Conservation (phyloP, 2,797 vertebrate species). For the Euthynnus affinis region DNA sequence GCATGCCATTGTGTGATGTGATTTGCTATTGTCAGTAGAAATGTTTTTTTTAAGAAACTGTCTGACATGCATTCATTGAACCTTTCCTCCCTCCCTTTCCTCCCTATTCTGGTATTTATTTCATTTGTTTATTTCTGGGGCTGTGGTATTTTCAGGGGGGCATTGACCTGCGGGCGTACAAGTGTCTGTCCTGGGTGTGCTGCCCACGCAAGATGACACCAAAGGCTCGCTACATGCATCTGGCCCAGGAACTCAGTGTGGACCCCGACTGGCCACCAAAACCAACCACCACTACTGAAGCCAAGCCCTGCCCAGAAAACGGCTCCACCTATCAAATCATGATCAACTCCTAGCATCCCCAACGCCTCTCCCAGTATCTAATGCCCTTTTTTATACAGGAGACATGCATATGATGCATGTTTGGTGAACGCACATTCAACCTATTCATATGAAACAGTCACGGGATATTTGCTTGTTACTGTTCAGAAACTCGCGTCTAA, state of each 20-base stretch:
- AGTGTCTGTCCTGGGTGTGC: slow-evolving; percentile 85
- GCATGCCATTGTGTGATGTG: slow-evolving; percentile 29
- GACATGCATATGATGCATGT: slow-evolving; percentile 15
- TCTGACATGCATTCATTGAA: slow-evolving; percentile 15
- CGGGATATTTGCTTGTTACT: slow-evolving; percentile 8
- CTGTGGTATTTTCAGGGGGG: slow-evolving; percentile 82
- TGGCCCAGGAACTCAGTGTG: slow-evolving; percentile 95
- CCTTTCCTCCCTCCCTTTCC: not conserved
- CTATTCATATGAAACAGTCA: slow-evolving; percentile 12
- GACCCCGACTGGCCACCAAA: slow-evolving; percentile 99
- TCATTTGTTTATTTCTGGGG: slow-evolving; percentile 37
- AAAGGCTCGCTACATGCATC: slow-evolving; percentile 96
- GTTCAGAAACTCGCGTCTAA: slow-evolving; percentile 14
- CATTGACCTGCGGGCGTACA: slow-evolving; percentile 82
- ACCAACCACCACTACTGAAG: slow-evolving; percentile 96
- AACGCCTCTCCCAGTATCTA: not conserved
- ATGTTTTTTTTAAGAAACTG: not conserved
- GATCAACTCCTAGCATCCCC: slow-evolving; percentile 87
- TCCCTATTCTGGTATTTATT: slow-evolving; percentile 10
- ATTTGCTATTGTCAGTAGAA: slow-evolving; percentile 15
- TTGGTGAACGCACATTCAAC: slow-evolving; percentile 31
- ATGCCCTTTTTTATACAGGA: slow-evolving; percentile 16
- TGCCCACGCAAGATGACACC: slow-evolving; percentile 86
- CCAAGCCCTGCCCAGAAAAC: slow-evolving; percentile 88
- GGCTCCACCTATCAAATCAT: slow-evolving; percentile 88